Conservation (phyloP, 2,888 invertebrate genomes). For the Drosophila ezoana region DNA sequence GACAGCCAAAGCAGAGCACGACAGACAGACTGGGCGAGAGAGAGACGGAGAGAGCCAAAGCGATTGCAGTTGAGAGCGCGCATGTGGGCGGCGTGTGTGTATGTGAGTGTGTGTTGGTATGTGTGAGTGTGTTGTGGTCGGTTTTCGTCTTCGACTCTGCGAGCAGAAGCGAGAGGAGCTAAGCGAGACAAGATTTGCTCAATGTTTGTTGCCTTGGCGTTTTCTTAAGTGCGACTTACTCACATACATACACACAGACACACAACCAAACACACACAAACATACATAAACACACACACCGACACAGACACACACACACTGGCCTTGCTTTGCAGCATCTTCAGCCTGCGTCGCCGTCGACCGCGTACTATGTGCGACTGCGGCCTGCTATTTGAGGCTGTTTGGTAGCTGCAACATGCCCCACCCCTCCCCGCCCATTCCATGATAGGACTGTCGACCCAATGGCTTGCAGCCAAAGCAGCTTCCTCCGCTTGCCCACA, state of each 20-base stretch:
- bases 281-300: constrained; percentile 31
- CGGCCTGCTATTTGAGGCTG: constrained; percentile 56
- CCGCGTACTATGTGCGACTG: constrained; percentile 74
- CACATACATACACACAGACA: constrained; percentile 32
- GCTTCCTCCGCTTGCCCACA: constrained; percentile 59
- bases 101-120: constrained; percentile 8
- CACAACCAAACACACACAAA: not conserved
- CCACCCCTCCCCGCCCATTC: not conserved
- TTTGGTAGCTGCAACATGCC: constrained; percentile 31
- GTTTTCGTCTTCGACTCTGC: constrained; percentile 48
- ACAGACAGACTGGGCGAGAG: constrained; percentile 10
- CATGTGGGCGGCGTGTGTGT: constrained; percentile 49
- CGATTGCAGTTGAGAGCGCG: constrained; percentile 65
- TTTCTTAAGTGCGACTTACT: constrained; percentile 63
- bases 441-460: not conserved
- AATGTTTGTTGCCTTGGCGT: constrained; percentile 61
- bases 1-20: constrained; percentile 28
- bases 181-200: constrained; percentile 51
- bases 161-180: constrained; percentile 47
- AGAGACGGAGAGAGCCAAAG: constrained; percentile 25
- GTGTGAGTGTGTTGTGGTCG: constrained; percentile 48
- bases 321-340: constrained; percentile 38
- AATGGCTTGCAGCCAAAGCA: constrained; percentile 17
- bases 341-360: constrained; percentile 59
- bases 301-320: constrained; percentile 6